Conservation (phyloP, 2,113 vertebrate species). For the Himantopus leucocephalus region DNA sequence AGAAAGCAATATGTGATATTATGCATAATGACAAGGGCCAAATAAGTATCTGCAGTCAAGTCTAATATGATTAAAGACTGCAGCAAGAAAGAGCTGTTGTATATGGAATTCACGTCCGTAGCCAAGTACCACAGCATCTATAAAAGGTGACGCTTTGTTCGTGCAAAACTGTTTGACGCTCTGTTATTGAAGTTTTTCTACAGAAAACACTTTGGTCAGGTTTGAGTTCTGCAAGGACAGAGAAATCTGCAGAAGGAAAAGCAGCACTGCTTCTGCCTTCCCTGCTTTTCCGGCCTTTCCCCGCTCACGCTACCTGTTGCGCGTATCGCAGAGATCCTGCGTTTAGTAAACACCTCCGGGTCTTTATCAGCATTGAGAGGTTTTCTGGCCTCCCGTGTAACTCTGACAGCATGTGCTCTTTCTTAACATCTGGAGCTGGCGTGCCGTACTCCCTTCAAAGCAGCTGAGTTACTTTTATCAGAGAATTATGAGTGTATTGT, state of each 20-base stretch:
- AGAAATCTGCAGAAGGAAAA: background rate
- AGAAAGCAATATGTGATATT: background rate
- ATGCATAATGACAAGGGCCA: background rate
- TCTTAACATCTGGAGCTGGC: background rate
- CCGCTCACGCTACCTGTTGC: fast-evolving
- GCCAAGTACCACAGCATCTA: background rate
- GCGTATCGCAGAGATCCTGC: fast-evolving
- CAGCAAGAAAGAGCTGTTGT: conserved; percentile 2
- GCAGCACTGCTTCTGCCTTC: fast-evolving
- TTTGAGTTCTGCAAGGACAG: background rate
- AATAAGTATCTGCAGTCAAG: background rate
- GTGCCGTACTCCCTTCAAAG: background rate
- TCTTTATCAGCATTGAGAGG: background rate
- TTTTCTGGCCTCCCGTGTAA: background rate
- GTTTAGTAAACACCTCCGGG: background rate
- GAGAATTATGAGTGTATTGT: background rate
- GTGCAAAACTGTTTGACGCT: background rate
- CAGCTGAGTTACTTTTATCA: background rate
- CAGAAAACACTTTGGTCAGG: background rate
- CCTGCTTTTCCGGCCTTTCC: background rate
- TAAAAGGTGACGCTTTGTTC: background rate
- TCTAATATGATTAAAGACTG: conserved; percentile 40
- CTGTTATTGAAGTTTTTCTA: background rate
- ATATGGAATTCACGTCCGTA: background rate
- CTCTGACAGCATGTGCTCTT: background rate